Conservation (phyloP, 1,140 invertebrate species). For the Ceratosolen fusciceps region DNA sequence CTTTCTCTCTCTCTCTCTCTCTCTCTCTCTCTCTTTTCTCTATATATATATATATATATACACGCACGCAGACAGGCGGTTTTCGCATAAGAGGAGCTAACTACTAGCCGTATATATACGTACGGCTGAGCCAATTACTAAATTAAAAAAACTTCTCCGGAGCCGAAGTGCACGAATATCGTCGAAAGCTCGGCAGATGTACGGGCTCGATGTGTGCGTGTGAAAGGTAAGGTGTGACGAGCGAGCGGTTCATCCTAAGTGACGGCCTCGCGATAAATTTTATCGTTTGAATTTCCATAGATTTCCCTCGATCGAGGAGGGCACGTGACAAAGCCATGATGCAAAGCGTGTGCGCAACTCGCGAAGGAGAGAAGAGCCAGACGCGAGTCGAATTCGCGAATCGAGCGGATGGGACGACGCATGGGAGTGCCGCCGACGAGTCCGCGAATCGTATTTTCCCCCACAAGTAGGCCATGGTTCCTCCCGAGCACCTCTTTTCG, state of each 20-base stretch:
- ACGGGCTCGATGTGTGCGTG: no score
- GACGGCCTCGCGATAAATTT: no score
- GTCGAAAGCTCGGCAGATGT: no score
- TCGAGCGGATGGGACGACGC: not conserved
- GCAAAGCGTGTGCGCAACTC: not conserved
- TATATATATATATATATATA: no score
- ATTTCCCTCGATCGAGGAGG: not conserved
- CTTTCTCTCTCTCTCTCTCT: no score
- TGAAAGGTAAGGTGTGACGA: no score
- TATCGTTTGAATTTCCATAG: not conserved
- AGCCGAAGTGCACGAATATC: no score
- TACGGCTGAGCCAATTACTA: slow-evolving; percentile 2
- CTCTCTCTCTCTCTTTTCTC: no score
- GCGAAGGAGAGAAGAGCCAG: not conserved
- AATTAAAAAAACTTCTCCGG: no score
- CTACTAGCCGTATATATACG: not conserved
- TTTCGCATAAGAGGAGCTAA: slow-evolving; percentile 4
- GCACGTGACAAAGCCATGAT: not conserved
- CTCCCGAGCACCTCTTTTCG: not conserved
- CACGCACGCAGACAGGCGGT: no score
- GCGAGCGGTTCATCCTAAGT: no score
- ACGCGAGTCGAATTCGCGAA: slow-evolving; percentile 30
- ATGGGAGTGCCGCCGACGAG: not conserved
- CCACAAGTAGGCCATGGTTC: slow-evolving; percentile 44
- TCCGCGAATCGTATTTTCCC: not conserved